Evolutionary conservation across 2,797 vertebrate genomes (phyloP).

Genomic region (Coregonus suidteri): DNA sequence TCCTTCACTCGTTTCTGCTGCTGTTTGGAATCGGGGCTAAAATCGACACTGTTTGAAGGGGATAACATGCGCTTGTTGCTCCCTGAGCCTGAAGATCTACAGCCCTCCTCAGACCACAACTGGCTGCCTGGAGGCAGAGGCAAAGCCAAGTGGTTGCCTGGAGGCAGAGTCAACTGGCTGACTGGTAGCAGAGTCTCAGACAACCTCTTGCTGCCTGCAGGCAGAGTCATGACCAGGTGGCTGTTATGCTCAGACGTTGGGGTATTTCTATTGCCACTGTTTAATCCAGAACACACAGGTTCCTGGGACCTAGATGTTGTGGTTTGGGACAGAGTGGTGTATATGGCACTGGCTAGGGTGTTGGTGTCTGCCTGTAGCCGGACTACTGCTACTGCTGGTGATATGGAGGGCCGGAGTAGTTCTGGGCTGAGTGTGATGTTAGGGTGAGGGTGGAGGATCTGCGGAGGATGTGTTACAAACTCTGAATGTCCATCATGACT

Average conservation of each 20-base stretch:
- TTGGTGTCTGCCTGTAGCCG: constrained; percentile 88
- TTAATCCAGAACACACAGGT: constrained; percentile 51
- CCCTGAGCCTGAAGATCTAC: constrained; percentile 74
- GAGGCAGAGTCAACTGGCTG: not conserved
- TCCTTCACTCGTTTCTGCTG: constrained; percentile 95
- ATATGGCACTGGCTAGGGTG: constrained; percentile 85
- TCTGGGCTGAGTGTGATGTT: constrained; percentile 76
- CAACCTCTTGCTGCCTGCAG: no score
- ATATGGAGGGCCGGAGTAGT: constrained; percentile 71
- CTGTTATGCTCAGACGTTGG: constrained; percentile 71
- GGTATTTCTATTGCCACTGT: constrained; percentile 59
- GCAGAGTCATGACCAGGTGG: not conserved
- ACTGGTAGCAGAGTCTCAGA: no score
- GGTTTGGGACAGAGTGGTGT: constrained; percentile 90
- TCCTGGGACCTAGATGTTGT: constrained; percentile 77
- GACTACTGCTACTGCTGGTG: constrained; percentile 76
- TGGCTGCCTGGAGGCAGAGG: constrained; percentile 65
- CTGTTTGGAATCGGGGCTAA: constrained; percentile 83
- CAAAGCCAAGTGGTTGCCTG: constrained; percentile 54
- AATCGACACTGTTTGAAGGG: constrained; percentile 89
- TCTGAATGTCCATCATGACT: constrained; percentile 43
- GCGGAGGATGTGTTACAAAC: constrained; percentile 43
- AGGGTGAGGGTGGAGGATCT: constrained; percentile 48
- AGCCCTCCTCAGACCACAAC: constrained; percentile 66
- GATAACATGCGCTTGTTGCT: constrained; percentile 92